Evolutionary conservation across 1,140 invertebrate species (phyloP).

Genomic region (Leptestheria dahalacensis): DNA sequence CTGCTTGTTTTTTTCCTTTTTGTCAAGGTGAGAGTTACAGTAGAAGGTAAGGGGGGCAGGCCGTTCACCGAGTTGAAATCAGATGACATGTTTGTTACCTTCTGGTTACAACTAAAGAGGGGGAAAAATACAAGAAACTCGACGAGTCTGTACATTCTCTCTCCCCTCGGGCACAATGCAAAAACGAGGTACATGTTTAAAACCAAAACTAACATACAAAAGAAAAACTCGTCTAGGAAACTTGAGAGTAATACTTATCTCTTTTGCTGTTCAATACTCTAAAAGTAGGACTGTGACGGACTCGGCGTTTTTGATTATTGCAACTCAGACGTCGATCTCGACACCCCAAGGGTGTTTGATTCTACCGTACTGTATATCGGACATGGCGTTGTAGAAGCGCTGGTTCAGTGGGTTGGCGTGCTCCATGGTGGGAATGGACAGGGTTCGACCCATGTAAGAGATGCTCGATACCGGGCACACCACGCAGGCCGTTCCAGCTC

Average conservation of each 20-base stretch:
- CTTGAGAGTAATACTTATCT: too few relatives aligned
- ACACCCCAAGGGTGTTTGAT: conserved; percentile 59
- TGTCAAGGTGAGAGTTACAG: background rate
- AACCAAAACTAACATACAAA: too few relatives aligned
- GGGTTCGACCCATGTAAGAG: conserved; percentile 44
- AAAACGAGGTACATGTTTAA: too few relatives aligned
- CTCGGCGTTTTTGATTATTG: background rate
- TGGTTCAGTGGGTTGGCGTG: conserved; percentile 25
- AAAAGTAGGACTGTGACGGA: background rate
- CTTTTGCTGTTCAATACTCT: too few relatives aligned
- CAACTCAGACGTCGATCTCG: conserved; percentile 22
- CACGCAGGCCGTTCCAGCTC: conserved; percentile 82
- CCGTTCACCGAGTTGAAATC: background rate
- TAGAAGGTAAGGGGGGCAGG: background rate
- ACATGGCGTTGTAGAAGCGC: conserved; percentile 50
- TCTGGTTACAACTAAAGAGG: too few relatives aligned
- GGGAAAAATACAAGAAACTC: too few relatives aligned
- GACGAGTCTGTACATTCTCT: too few relatives aligned
- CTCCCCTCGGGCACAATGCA: too few relatives aligned
- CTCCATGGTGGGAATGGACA: conserved; percentile 54
- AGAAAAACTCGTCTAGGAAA: too few relatives aligned
- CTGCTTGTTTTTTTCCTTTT: background rate
- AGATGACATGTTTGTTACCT: background rate
- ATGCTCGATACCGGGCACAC: conserved; percentile 78
- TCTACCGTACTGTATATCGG: conserved; percentile 73